A percentile compares a stretch with the other conserved stretches of the same genome.
phyloP scores from a whole-genome alignment of 1,140 invertebrate species.

The Saccostrea cuccullata region DNA sequence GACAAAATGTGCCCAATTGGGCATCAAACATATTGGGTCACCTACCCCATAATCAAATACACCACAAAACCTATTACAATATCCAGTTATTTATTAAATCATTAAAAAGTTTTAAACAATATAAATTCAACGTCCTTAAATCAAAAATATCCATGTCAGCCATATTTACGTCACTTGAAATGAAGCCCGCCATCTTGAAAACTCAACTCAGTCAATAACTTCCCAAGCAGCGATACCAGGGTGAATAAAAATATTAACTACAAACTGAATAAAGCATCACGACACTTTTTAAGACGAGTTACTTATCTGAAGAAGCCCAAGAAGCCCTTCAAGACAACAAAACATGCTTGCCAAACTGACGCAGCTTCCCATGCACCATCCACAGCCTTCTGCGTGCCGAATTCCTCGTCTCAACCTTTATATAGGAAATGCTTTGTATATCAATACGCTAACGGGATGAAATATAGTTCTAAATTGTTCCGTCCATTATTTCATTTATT shows the following conservation, averaged over 20 bases:
- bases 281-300: slow-evolving; percentile 3
- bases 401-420: not conserved
- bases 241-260: not conserved
- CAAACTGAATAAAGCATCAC: slow-evolving; percentile 7
- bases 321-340: slow-evolving; percentile 3
- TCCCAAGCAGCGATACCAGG: not conserved
- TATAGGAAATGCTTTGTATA: not conserved
- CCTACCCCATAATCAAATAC: not conserved
- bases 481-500: not conserved
- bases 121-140: not conserved
- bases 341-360: not conserved
- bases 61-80: slow-evolving; percentile 20
- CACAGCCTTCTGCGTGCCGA: not conserved
- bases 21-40: not conserved
- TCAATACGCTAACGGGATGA: not conserved
- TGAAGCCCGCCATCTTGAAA: slow-evolving; percentile 36
- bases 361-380: not conserved
- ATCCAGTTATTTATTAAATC: slow-evolving; percentile 9
- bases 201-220: not conserved
- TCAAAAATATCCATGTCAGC: slow-evolving; percentile 19
- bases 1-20: not conserved
- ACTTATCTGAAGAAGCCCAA: slow-evolving; percentile 28
- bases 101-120: not conserved
- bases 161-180: slow-evolving; percentile 17
- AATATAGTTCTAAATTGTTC: not conserved